Conservation (phyloP, 2,797 vertebrate species). For the Bradypodion pumilum region DNA sequence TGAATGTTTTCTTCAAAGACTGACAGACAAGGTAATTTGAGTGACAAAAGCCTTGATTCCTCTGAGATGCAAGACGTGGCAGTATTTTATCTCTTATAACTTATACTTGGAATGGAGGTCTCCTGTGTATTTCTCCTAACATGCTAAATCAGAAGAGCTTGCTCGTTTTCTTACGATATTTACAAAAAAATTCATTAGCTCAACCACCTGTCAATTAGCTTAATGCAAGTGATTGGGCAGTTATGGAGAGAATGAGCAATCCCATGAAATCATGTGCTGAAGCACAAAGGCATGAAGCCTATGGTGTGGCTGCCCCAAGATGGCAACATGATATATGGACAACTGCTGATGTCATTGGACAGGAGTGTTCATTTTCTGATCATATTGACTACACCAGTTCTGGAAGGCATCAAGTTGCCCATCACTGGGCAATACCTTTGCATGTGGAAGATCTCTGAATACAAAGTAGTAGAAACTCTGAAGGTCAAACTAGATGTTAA, state of each 20-base stretch:
- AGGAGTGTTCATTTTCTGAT: no score
- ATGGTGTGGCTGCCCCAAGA: neutral
- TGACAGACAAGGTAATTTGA: conserved; percentile 64
- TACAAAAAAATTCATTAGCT: neutral
- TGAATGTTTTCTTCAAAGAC: conserved; percentile 51
- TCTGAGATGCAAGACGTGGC: conserved; percentile 44
- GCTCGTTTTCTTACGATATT: neutral
- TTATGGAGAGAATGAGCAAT: neutral
- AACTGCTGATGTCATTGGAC: neutral
- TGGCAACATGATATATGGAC: neutral
- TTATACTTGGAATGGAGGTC: conserved; percentile 26
- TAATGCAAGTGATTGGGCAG: neutral
- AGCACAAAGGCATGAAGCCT: neutral
- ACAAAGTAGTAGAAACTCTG: neutral
- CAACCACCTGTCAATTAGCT: neutral
- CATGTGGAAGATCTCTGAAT: neutral
- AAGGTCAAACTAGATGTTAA: neutral
- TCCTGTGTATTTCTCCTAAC: conserved; percentile 17
- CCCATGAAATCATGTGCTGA: neutral
- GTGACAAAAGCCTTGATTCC: conserved; percentile 60
- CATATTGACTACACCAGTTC: no score
- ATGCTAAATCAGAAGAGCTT: neutral
- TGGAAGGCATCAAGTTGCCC: no score
- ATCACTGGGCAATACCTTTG: neutral
- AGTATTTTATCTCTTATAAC: conserved; percentile 38